Base-by-base conservation (phyloP, 2,113 vertebrate species). In the Apus apus region DNA sequence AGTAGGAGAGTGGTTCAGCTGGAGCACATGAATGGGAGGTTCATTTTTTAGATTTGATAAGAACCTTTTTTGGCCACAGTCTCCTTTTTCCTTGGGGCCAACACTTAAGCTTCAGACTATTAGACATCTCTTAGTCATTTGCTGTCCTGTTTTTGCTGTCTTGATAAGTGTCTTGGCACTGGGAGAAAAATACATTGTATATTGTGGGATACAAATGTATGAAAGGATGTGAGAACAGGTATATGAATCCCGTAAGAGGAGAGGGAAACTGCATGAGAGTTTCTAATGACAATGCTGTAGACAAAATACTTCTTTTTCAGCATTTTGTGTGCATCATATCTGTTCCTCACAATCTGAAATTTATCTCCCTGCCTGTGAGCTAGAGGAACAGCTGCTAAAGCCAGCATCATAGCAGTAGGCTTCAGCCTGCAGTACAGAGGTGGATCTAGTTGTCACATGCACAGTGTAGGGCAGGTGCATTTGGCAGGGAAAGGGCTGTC, bases 241-340 rank as follows among this genome's bases (percentile, higher is more conserved):
- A 29, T 22, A 8, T 0, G 0, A 38, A 53, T 75, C 25, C 50
- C 0, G 0, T 46, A 21, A 51, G 34, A 57, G 34, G 17, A 65
- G 43, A 74, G 29, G 21, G 32, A 53, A 22, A 11, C 21, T 91
- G 15, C 3, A 0, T 22, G 10, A 70, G 18, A 19, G 6, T 38
- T 84, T 81, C 51, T 71, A 16, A 57, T 30, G 40, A 29, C 3
- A 5, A 14, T 91, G 15, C 26, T 74, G 13, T 71, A 80, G 45
- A 40, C 12, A 46, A 65, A 64, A 20, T 58, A 27, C 57, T 94
- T 94, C 38, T 32, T 6, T 20, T 89, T 81, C 27, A 30, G 4
- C 5, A 8, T 85, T 65, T 89, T 58, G 17, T 7, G 16, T n/a
- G 23, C 7, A 21, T 56, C 36, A 6, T 65, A 18, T 78, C 20